These are phyloP conservation scores for Nestor notabilis DNA, from an alignment of 2,113 vertebrate species.

Conservation along the genomic window DNA sequence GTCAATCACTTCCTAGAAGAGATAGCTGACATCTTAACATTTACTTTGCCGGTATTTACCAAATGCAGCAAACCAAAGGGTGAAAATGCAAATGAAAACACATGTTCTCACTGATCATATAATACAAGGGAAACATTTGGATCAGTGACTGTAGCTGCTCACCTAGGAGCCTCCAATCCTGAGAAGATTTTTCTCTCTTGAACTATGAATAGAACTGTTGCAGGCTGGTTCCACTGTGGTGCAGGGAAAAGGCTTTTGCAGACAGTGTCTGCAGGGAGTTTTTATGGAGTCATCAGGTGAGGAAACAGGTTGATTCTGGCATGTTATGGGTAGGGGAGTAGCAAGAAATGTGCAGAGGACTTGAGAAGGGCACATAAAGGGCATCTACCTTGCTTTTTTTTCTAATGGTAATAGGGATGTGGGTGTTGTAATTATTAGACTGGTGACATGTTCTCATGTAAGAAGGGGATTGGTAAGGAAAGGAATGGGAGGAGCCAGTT, in stretches of 20 bases:
- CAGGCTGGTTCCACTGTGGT: not conserved
- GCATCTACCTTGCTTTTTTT: not conserved
- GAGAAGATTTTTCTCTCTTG: not conserved
- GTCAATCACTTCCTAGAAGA: constrained; percentile 69
- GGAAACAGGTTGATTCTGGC: not conserved
- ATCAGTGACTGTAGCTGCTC: constrained; percentile 32
- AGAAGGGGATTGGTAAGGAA: constrained; percentile 1
- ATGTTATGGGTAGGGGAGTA: not conserved
- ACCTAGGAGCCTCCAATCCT: constrained; percentile 29
- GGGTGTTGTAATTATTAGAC: not conserved
- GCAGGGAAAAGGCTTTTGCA: not conserved
- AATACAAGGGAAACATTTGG: constrained; percentile 18
- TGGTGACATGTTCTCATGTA: not conserved
- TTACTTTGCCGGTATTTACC: constrained; percentile 64
- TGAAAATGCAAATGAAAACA: constrained; percentile 60
- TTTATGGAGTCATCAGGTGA: not conserved
- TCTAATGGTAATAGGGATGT: not conserved
- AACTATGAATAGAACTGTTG: constrained; percentile 40
- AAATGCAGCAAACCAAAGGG: constrained; percentile 49
- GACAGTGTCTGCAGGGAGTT: not conserved
- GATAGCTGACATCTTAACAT: constrained; percentile 68
- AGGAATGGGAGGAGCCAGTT: not conserved
- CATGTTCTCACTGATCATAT: not conserved
- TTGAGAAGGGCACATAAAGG: not conserved
- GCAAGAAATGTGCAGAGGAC: not conserved